These are phyloP conservation scores for Neoarius graeffei DNA, from an alignment of 2,113 vertebrate genomes.

Conservation along the genomic window DNA sequence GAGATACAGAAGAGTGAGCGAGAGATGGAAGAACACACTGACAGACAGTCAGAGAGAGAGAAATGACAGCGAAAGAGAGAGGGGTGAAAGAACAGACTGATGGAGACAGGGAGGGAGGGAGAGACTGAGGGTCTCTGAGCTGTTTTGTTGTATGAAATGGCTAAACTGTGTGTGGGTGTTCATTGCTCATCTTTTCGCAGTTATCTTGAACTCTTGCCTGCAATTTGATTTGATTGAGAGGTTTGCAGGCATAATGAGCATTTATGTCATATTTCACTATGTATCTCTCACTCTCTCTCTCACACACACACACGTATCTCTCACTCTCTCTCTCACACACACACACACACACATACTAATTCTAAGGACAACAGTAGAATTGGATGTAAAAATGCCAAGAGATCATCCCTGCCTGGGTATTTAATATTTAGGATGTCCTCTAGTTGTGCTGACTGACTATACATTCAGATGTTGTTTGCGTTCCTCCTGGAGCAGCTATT, in stretches of 20 bases:
- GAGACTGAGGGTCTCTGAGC: not conserved
- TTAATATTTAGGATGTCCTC: not conserved
- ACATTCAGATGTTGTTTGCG: not conserved
- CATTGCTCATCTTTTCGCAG: constrained; percentile 23
- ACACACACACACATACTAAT: not conserved
- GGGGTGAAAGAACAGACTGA: not conserved
- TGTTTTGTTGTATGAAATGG: constrained; percentile 17
- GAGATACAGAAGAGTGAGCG: not conserved
- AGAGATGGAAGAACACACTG: not conserved
- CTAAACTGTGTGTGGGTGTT: constrained; percentile 39
- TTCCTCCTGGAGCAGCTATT: not conserved
- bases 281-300: not conserved
- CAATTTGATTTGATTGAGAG: constrained; percentile 38
- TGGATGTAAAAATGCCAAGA: not conserved
- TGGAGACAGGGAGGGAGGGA: not conserved
- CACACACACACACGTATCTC: not conserved
- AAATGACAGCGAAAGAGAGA: not conserved
- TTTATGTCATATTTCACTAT: constrained; percentile 33
- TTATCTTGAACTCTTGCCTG: constrained; percentile 30
- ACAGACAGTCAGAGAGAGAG: not conserved
- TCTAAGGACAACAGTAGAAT: not conserved
- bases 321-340: not conserved
- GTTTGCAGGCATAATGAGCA: constrained; percentile 40
- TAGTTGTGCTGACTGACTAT: not conserved
- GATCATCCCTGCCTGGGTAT: not conserved